Evolutionary conservation across 2,888 invertebrate species (phyloP), one percentile per base, ranked within the genome.

Genomic region (Cacoxenus indagator): DNA sequence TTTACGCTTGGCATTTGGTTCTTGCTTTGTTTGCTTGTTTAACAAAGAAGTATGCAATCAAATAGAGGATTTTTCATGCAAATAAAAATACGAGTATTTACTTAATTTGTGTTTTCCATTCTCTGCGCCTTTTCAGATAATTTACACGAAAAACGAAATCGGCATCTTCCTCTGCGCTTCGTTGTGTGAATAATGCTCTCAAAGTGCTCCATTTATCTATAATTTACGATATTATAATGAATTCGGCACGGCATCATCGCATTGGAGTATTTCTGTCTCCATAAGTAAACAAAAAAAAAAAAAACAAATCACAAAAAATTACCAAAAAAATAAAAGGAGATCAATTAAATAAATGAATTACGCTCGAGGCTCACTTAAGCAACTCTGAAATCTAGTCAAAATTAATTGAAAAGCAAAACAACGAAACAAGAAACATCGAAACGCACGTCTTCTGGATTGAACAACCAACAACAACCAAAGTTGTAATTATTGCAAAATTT

Each of bases 261-360:
- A 85, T 87, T 83, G 88, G 88, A 86, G 88, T 87, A 74, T 87
- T 88, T 86, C 83, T 88, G 82, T 88, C 88, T 88, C 88, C 88
- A 86, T 87, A 84, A 76, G 70, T 59, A 69, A 46, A 45, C 37
- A 27, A 67, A n/a, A 46, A 57, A 6, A 61, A 67, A 46, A 51
- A 59, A 61, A n/a, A 67, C n/a, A n/a, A n/a, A n/a, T n/a, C n/a
- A n/a, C n/a, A n/a, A n/a, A n/a, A n/a, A n/a, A n/a, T n/a, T n/a
- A n/a, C n/a, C n/a, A n/a, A n/a, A n/a, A n/a, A n/a, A n/a, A n/a
- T n/a, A n/a, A n/a, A n/a, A n/a, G n/a, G n/a, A n/a, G n/a, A n/a
- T n/a, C 6, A 64, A 43, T 64, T 64, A 65, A 27, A 74, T 45
- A 26, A 65, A 65, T 46, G 65, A 67, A 37, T 59, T 61, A 64